A percentile compares a stretch with the other conserved stretches of the same genome.
phyloP scores from a whole-genome alignment of 2,797 vertebrate species.

The Anabacerthia variegaticeps region DNA sequence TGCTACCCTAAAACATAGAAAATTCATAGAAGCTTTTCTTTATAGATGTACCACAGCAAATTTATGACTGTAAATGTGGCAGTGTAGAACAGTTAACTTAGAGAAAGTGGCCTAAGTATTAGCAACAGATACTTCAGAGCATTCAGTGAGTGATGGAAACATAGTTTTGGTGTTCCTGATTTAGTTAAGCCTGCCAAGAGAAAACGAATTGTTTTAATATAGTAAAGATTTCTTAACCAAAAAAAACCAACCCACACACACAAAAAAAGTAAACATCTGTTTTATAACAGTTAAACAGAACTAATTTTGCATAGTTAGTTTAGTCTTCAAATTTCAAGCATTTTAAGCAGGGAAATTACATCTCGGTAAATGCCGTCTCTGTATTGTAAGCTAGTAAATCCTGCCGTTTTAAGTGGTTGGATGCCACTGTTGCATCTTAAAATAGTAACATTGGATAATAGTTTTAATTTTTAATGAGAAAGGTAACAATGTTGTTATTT shows the following conservation, averaged over 20 bases:
- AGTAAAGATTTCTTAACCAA: neutral
- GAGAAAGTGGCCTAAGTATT: neutral
- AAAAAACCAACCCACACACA: neutral
- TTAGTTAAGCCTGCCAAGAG: neutral
- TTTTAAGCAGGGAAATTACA: neutral
- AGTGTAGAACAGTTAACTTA: neutral
- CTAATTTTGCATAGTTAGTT: neutral
- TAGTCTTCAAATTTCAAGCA: neutral
- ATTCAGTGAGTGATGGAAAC: neutral
- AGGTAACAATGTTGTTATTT: neutral
- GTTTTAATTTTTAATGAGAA: neutral
- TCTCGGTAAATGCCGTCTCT: neutral
- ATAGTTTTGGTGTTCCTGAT: neutral
- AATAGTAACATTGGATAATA: neutral
- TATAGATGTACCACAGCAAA: neutral
- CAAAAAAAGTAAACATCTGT: neutral
- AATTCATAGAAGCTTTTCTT: neutral
- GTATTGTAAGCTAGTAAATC: neutral
- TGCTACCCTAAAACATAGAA: neutral
- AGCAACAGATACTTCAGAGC: neutral
- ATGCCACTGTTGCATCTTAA: neutral
- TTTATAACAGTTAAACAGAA: neutral
- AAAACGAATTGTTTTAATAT: neutral
- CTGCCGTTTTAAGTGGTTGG: neutral
- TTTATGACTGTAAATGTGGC: neutral